Base-by-base conservation (phyloP, 2,113 vertebrate species). In the Erythrolamprus reginae region DNA sequence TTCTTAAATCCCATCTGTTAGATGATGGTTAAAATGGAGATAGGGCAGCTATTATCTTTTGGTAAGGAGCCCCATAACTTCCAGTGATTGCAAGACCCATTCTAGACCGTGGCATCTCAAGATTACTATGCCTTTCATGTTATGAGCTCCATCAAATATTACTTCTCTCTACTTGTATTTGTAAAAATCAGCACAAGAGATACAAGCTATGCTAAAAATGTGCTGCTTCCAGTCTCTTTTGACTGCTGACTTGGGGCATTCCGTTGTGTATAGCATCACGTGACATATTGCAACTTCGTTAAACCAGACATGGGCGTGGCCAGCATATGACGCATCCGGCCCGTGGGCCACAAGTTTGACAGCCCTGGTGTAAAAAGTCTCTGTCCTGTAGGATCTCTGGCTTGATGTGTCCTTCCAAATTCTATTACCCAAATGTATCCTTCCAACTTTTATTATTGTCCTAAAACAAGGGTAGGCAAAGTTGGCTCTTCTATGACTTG, bases 1-100 rank as follows among this genome's bases (percentile, higher is more conserved):
- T 1, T 28, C 90, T 83, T 0, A 0, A 87, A 93, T 58, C 92
- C 61, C 84, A 33, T 0, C 0, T 61, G 42, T 45, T 48, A 15
- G 42, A 47, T 10, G 28, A 61, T 12, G 51, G 21, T 2, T 56
- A 77, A 77, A 38, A 38, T 33, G 91, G 12, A 48, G 2, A 12
- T 12, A 50, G 83, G 26, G 12, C 47, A 84, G 83, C 83, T 50
- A 38, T 15, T 47, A 45, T 84, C 45, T 47, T 4, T 84, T 28
- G 24, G 10, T 50, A 48, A 48, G 23, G 83, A 84, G 4, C 47
- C 70, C 65, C 33, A 4, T 28, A 50, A 42, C 24, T 26, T 53
- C 28, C 10, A 56, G 1, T 48, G 15, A 38, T 77, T 77, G 65
- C 6, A 77, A 77, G 33, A 33, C 33, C 33, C 70, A 42, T 77